phyloP scores from a whole-genome alignment of 2,797 vertebrate genomes.

The Limnodromus scolopaceus region DNA sequence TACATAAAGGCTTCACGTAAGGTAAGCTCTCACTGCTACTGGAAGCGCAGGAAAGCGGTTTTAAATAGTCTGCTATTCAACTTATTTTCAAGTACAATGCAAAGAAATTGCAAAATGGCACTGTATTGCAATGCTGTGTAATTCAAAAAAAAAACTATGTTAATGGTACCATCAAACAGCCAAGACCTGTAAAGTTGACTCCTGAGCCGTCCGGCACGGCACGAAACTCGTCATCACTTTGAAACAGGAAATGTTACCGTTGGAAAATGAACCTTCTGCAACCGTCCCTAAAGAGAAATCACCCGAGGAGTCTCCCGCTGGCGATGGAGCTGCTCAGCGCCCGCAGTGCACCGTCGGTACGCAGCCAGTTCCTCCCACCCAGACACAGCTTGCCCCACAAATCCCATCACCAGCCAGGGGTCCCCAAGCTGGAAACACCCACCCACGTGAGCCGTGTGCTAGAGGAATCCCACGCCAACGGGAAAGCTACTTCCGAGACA shows the following conservation, averaged over 20 bases:
- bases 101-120: conserved; percentile 72
- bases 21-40: conserved; percentile 55
- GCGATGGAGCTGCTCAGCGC: rapidly evolving
- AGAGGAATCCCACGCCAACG: not conserved
- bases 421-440: not conserved
- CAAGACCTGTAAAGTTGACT: conserved; percentile 32
- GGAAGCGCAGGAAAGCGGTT: conserved; percentile 65
- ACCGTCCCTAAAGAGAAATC: not conserved
- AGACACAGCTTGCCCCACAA: not conserved
- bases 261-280: not conserved
- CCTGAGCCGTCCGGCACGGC: not conserved
- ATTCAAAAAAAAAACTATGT: not conserved
- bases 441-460: not conserved
- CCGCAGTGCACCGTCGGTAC: not conserved
- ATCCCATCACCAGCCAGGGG: not conserved
- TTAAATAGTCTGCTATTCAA: conserved; percentile 72
- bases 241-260: not conserved
- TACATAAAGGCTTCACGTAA: conserved; percentile 73
- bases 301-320: not conserved
- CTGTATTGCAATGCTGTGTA: conserved; percentile 45
- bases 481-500: not conserved
- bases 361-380: not conserved
- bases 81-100: conserved; percentile 76
- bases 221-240: not conserved
- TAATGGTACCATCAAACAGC: conserved; percentile 61